These are phyloP conservation scores for Serranus cabrilla DNA, from an alignment of 2,797 vertebrate species.

Conservation along the genomic window DNA sequence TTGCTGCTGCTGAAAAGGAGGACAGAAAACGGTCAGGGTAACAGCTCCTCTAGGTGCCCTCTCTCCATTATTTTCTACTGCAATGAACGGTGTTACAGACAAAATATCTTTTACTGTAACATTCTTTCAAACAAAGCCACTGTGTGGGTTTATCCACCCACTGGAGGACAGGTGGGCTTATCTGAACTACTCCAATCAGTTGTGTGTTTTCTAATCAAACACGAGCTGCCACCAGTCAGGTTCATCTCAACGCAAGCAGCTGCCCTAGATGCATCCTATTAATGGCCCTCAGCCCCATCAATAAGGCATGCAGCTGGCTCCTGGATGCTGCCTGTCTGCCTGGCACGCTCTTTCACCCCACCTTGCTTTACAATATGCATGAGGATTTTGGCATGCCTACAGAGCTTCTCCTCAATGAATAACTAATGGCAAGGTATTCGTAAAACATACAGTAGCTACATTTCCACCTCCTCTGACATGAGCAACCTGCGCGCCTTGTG, in stretches of 20 bases:
- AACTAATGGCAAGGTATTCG: conserved; percentile 76
- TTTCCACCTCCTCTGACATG: conserved; percentile 62
- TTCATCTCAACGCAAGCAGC: conserved; percentile 68
- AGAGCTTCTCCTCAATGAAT: conserved; percentile 79
- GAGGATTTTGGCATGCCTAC: conserved; percentile 81
- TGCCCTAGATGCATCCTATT: conserved; percentile 87
- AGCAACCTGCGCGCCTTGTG: conserved; percentile 25
- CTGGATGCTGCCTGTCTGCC: conserved; percentile 74
- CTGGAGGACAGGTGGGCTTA: conserved; percentile 1
- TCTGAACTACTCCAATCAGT: conserved; percentile 41
- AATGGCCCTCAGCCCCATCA: conserved; percentile 84
- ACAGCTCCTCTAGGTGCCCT: conserved; percentile 8
- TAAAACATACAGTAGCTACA: conserved; percentile 78
- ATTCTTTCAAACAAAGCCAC: conserved; percentile 13
- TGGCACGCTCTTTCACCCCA: conserved; percentile 81
- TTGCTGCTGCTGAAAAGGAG: conserved; percentile 77
- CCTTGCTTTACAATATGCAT: conserved; percentile 86
- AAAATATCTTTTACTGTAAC: conserved; percentile 8
- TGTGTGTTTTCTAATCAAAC: conserved; percentile 52
- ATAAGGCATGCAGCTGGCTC: conserved; percentile 85
- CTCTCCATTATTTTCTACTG: conserved; percentile 11
- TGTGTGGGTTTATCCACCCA: conserved; percentile 16
- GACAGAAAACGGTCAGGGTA: conserved; percentile 52
- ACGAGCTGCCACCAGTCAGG: conserved; percentile 55
- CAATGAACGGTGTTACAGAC: conserved; percentile 15